Base-by-base conservation (phyloP, 1,140 invertebrate species). In the Cyclargus thomasi region DNA sequence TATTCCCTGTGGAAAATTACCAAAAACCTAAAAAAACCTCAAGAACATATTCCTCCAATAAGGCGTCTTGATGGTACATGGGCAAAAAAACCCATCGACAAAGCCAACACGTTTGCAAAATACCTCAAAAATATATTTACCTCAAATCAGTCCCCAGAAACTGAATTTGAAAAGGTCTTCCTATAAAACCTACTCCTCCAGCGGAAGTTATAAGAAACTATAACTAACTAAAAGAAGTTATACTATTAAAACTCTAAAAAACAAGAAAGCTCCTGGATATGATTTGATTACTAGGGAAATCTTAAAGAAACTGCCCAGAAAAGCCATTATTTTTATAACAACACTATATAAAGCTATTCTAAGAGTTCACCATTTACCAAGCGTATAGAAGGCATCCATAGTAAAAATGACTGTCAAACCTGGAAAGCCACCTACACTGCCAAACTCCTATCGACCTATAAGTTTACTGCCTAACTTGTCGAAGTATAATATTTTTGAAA, bases 191-290 rank as follows among this genome's bases (percentile, higher is more conserved):
- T n/a, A n/a, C n/a, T n/a, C n/a, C n/a, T n/a, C n/a, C n/a, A n/a
- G n/a, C n/a, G n/a, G n/a, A 20, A 20, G 57, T 63, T 1, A 29
- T 4, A 17, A 14, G 14, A 64, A 67, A 2, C 20, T 55, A 14
- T 64, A 67, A 63, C 59, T 47, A 63, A 10, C 70, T n/a, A n/a
- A 71, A 63, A 7, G 68, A 62, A 23, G 39, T 8, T 16, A 63
- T 20, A 55, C 70, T 1, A 20, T 35, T 22, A 65, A 63, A 68
- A 55, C 57, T 5, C 14, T 72, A 3, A 62, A 72, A 53, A 68
- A 68, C 18, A 82, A 57, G 67, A 85, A 82, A 68, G 64, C 77
- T 0, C 73, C 74, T 0, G 75, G 75, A 0, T 80, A 69, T n/a
- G 79, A 82, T 23, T 59, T 78, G 7, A 79, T 82, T 0, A 79